phyloP scores from a whole-genome alignment of 2,113 vertebrate species.

The Edolisoma coerulescens region DNA sequence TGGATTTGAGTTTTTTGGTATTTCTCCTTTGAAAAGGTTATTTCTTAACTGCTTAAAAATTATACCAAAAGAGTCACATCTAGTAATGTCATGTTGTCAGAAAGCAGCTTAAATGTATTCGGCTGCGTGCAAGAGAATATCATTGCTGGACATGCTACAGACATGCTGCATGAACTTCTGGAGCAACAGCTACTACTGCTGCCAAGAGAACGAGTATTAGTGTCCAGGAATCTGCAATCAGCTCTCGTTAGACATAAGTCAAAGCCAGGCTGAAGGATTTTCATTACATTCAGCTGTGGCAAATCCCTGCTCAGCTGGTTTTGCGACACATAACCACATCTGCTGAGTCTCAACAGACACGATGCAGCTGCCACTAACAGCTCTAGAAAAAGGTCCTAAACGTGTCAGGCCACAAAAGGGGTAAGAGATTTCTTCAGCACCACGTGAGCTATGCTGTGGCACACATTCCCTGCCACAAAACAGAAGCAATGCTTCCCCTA shows the following conservation, averaged over 20 bases:
- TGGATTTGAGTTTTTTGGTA: not conserved
- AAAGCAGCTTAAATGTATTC: not conserved
- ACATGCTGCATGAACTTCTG: not conserved
- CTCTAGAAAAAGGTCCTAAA: not conserved
- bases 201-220: not conserved
- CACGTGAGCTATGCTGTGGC: not conserved
- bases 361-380: not conserved
- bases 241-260: not conserved
- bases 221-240: conserved; percentile 10
- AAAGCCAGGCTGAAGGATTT: conserved; percentile 2
- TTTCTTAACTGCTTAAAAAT: not conserved
- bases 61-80: not conserved
- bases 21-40: not conserved
- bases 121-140: not conserved
- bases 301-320: conserved; percentile 27
- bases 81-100: not conserved
- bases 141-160: not conserved
- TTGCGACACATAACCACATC: not conserved
- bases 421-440: not conserved
- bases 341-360: not conserved
- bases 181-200: not conserved
- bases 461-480: not conserved
- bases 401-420: not conserved
- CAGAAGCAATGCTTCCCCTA: not conserved
- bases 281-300: conserved; percentile 17